A percentile compares a stretch with the other conserved stretches of the same genome.
Evolutionary conservation across 92 coral and sea anemone species (phyloP).

Genomic region (Epizoanthus scotinus): DNA sequence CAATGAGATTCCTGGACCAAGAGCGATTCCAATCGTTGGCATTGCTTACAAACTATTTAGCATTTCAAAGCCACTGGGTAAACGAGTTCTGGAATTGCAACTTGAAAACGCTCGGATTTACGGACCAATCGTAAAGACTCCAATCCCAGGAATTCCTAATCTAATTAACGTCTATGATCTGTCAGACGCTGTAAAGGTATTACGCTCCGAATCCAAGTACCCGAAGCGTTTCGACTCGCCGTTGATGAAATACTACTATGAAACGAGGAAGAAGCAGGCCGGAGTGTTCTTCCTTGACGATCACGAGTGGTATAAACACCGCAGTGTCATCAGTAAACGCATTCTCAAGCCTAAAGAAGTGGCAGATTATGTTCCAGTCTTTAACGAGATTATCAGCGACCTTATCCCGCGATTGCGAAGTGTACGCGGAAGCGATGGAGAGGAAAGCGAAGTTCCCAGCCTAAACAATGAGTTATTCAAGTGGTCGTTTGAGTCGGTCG

Average conservation of each 20-base stretch:
- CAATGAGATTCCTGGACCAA: too few relatives aligned
- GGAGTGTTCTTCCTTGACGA: not conserved
- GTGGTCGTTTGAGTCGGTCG: slow-evolving; percentile 79
- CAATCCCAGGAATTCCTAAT: not conserved
- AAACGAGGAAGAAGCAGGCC: not conserved
- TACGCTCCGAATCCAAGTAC: slow-evolving; percentile 62
- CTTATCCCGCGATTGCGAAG: too few relatives aligned
- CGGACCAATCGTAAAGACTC: slow-evolving; percentile 42
- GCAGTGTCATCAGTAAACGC: slow-evolving; percentile 35
- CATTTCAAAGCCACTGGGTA: slow-evolving; percentile 40
- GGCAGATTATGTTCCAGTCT: slow-evolving; percentile 10
- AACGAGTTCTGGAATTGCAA: slow-evolving; percentile 26
- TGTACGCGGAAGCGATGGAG: slow-evolving; percentile 2
- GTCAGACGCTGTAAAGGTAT: slow-evolving; percentile 44
- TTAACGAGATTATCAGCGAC: too few relatives aligned
- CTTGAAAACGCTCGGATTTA: slow-evolving; percentile 11
- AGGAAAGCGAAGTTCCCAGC: slow-evolving; percentile 51
- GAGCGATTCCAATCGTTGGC: too few relatives aligned
- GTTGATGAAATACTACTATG: too few relatives aligned
- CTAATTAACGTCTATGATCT: slow-evolving; percentile 39
- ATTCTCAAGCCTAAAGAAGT: slow-evolving; percentile 66
- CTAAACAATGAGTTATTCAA: slow-evolving; percentile 4
- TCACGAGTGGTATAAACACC: too few relatives aligned
- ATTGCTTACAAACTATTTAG: too few relatives aligned
- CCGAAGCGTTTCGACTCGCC: slow-evolving; percentile 39